Conservation (phyloP, 2,888 invertebrate species). For the Odontocerum albicorne region DNA sequence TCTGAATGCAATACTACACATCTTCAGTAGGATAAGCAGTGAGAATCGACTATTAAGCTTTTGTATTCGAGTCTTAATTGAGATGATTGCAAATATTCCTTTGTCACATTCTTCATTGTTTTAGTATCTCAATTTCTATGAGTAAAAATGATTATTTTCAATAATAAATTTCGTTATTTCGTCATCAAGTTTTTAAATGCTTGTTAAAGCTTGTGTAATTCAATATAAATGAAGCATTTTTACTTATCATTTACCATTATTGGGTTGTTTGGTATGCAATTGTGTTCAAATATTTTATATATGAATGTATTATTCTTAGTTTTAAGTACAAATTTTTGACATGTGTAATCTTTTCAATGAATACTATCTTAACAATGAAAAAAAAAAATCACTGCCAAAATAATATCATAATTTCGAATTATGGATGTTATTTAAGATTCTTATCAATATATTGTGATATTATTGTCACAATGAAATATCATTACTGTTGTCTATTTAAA, state of each 20-base stretch:
- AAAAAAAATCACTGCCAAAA: slow-evolving; percentile 23
- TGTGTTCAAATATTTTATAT: slow-evolving; percentile 23
- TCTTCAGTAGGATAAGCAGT: too few species aligned
- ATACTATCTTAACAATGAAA: slow-evolving; percentile 11
- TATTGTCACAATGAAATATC: slow-evolving; percentile 6
- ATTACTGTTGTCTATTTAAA: slow-evolving; percentile 1
- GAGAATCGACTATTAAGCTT: too few species aligned
- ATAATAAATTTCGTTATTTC: too few species aligned
- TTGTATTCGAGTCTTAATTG: too few species aligned
- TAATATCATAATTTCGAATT: slow-evolving; percentile 11
- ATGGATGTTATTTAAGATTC: slow-evolving; percentile 2
- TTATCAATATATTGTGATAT: slow-evolving; percentile 1
- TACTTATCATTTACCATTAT: not conserved
- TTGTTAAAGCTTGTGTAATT: too few species aligned
- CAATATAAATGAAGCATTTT: too few species aligned
- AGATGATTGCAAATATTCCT: too few species aligned
- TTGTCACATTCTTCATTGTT: too few species aligned
- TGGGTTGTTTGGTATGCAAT: not conserved
- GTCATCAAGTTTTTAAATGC: too few species aligned
- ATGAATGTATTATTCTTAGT: slow-evolving; percentile 8
- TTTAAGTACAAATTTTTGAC: slow-evolving; percentile 30
- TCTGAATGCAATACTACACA: too few species aligned
- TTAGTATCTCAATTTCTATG: too few species aligned
- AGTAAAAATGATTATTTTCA: too few species aligned
- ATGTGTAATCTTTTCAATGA: not conserved